Evolutionary conservation across 2,797 vertebrate species (phyloP), one percentile per base, ranked within the genome.

Genomic region (Jordanella pulchra): DNA sequence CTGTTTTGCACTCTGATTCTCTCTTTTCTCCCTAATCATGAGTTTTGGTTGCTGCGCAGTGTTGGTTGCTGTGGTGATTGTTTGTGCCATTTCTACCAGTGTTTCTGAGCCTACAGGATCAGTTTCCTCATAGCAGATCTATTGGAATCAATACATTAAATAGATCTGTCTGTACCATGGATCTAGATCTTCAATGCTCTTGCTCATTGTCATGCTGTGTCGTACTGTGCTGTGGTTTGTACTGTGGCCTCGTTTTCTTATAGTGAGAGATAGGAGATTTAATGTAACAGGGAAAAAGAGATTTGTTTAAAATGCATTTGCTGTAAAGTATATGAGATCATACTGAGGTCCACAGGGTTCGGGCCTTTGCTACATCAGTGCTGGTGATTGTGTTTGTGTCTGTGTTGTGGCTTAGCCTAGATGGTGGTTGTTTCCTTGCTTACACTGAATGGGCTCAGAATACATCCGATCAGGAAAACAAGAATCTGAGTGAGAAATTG

Each of bases 61-160:
- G 89, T 89, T 78, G 89, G 87, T 84, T 87, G 70, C 79, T 83
- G 82, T 91, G 85, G 66, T 92, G 74, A 79, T 82, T 91, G 87
- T 90, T 67, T 3, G 69, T 72, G 2, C 77, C 85, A 84, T 89
- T 84, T 70, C 74, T 69, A 73, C 75, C 47, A 78, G 63, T 53
- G 66, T 78, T 78, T 71, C 64, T 78, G 69, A 76, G 80, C 76
- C 73, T 63, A 53, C 76, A 77, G 75, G 65, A 25, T 79, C 78
- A 67, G 48, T 44, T 35, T 74, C 64, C 63, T 60, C 73, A 55
- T 72, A 69, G 82, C 86, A 89, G 91, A 93, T 93, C 90, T 93
- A 90, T 91, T 86, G 48, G 68, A 72, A 65, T 67, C 35, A 6
- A 67, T 56, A 32, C 32, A 65, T 78, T 78, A 51, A 89, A 91